phyloP scores from a whole-genome alignment of 2,888 invertebrate genomes.

The Gymnocheta viridis region DNA sequence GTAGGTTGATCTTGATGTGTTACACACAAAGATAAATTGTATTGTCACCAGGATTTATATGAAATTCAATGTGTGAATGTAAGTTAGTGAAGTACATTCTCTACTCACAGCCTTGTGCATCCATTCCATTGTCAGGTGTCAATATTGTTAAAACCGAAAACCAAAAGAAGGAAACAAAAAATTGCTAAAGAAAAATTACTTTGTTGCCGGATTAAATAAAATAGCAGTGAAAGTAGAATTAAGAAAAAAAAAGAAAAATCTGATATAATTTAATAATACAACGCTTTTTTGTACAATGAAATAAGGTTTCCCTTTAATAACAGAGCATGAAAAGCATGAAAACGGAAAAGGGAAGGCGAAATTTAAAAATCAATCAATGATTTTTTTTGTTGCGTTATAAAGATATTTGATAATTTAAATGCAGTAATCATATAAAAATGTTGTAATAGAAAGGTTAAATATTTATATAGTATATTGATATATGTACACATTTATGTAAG shows the following conservation, averaged over 20 bases:
- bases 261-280: slow-evolving; percentile 58
- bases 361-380: slow-evolving; percentile 61
- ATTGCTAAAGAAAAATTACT: slow-evolving; percentile 50
- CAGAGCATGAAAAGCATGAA: not conserved
- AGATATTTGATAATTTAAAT: slow-evolving; percentile 64
- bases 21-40: slow-evolving; percentile 55
- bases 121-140: slow-evolving; percentile 44
- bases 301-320: slow-evolving; percentile 62
- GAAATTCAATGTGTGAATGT: slow-evolving; percentile 36
- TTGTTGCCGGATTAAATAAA: slow-evolving; percentile 64
- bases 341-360: not conserved
- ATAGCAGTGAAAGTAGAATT: slow-evolving; percentile 58
- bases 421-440: slow-evolving; percentile 57
- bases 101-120: not conserved
- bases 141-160: slow-evolving; percentile 40
- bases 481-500: not conserved
- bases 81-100: not conserved
- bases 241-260: slow-evolving; percentile 30
- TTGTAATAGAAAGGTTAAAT: slow-evolving; percentile 47
- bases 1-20: slow-evolving; percentile 33
- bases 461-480: slow-evolving; percentile 17
- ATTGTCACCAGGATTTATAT: slow-evolving; percentile 66
- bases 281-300: slow-evolving; percentile 23
- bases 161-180: slow-evolving; percentile 11
- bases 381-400: slow-evolving; percentile 9